Evolutionary conservation across 64 coral and sea anemone species (phyloP), one percentile per base, ranked within the genome.

Genomic region (Orbicella faveolata): DNA sequence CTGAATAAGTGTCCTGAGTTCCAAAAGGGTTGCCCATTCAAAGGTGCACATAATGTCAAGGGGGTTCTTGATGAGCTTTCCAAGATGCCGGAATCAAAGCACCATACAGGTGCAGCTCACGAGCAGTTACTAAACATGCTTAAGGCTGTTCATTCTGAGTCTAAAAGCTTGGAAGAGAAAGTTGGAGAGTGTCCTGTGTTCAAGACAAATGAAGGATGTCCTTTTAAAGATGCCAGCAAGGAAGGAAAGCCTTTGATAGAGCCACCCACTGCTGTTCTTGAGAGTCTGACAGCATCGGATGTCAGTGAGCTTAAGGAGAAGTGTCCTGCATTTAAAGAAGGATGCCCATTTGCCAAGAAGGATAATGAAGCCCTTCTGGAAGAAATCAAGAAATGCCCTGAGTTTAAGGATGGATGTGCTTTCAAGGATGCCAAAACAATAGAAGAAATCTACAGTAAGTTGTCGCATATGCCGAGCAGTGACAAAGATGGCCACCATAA

Each of bases 1-100:
- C 33, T 88, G 69, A 70, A 95, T 75, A 95, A 98, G 68, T 98
- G 96, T 74, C 96, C 96, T 76, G 90, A 94, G 61, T 98, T 98
- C 39, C 62, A 95, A 89, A 72, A 90, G 37, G 96, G 96, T 10
- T 98, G 96, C 69, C 96, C 96, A 17, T 98, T 98, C 66, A 98
- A 98, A 65, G 75, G 79, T 74, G 72, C 90, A 44, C 74, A 93
- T 54, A 94, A 72, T 73, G 76, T 94, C 37, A 77, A 90, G 10
- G 93, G 91, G 6, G 75, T 94, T 39, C 64, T 87, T 25, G 81
- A 83, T n/a, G 89, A 94, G 64, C 75, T 94, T 52, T 79, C 93
- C 41, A 86, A 94, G 76, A 90, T 94, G 89, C 93, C 93, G 10
- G 88, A 94, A 67, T 72, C 83, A 35, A 86, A 90, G 51, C 88